These are phyloP conservation scores for Eulithis testata DNA, from an alignment of 2,888 invertebrate genomes.

Conservation along the genomic window DNA sequence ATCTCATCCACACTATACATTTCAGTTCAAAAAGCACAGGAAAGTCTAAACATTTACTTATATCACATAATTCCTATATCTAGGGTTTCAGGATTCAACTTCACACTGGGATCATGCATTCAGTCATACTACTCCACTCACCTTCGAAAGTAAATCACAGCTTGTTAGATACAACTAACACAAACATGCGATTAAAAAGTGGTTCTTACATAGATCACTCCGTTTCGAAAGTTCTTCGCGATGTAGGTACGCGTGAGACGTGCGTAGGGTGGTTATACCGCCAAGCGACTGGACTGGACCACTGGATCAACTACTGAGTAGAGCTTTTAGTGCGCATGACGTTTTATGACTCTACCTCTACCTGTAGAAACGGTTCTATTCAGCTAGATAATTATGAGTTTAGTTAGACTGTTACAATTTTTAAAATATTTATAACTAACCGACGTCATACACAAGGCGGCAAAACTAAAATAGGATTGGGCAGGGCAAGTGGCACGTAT, in stretches of 20 bases:
- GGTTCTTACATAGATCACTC: constrained; percentile 76
- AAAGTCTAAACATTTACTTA: constrained; percentile 21
- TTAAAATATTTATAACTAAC: too few species aligned
- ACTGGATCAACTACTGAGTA: constrained; percentile 46
- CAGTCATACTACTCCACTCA: constrained; percentile 59
- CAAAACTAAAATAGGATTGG: too few species aligned
- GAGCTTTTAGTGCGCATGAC: constrained; percentile 52
- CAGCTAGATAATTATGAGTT: too few species aligned
- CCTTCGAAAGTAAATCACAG: constrained; percentile 61
- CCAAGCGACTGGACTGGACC: constrained; percentile 64
- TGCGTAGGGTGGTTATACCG: constrained; percentile 57
- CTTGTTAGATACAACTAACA: constrained; percentile 67
- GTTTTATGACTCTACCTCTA: constrained; percentile 11
- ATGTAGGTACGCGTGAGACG: constrained; percentile 49
- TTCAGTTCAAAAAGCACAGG: constrained; percentile 25
- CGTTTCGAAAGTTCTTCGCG: constrained; percentile 62
- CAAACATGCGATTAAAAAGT: constrained; percentile 73
- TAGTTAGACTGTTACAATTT: too few species aligned
- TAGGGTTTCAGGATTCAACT: constrained; percentile 26
- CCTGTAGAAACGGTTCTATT: too few species aligned
- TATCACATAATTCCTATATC: constrained; percentile 26
- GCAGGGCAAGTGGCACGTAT: too few species aligned
- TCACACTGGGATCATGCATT: constrained; percentile 50
- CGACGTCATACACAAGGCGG: too few species aligned
- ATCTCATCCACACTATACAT: constrained; percentile 29